phyloP scores from a whole-genome alignment of 2,888 invertebrate species.

The Drosophila kambysellisi region DNA sequence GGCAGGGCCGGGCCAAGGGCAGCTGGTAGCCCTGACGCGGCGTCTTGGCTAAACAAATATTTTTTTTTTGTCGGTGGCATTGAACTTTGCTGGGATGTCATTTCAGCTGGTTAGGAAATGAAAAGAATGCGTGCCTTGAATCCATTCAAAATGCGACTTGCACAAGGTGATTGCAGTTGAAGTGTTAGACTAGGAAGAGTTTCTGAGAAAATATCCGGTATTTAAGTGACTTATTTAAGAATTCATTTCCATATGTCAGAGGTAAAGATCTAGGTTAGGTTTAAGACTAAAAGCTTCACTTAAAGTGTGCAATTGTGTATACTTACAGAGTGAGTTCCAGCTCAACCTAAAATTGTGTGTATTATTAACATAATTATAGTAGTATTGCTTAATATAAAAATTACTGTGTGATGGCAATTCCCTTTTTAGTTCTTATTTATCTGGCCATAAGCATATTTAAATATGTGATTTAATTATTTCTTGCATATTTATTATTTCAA shows the following conservation, averaged over 20 bases:
- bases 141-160: conserved; percentile 19
- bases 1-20: conserved; percentile 48
- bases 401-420: not conserved
- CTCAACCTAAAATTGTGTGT: not conserved
- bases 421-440: not conserved
- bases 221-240: not conserved
- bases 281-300: not conserved
- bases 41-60: conserved; percentile 51
- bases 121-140: conserved; percentile 22
- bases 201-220: not conserved
- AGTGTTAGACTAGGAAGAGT: not conserved
- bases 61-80: conserved; percentile 43
- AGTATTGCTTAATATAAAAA: not conserved
- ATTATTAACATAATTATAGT: not conserved
- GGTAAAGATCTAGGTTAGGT: not conserved
- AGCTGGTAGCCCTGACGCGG: conserved; percentile 56
- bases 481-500: not conserved
- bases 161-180: conserved; percentile 25
- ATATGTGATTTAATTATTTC: not conserved
- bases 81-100: conserved; percentile 53
- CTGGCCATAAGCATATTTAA: not conserved
- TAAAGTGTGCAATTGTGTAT: not conserved
- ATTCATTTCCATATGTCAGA: not conserved
- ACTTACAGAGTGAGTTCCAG: not conserved
- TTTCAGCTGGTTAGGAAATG: conserved; percentile 16